phyloP scores from a whole-genome alignment of 2,797 vertebrate species.

The Protonibea diacanthus region DNA sequence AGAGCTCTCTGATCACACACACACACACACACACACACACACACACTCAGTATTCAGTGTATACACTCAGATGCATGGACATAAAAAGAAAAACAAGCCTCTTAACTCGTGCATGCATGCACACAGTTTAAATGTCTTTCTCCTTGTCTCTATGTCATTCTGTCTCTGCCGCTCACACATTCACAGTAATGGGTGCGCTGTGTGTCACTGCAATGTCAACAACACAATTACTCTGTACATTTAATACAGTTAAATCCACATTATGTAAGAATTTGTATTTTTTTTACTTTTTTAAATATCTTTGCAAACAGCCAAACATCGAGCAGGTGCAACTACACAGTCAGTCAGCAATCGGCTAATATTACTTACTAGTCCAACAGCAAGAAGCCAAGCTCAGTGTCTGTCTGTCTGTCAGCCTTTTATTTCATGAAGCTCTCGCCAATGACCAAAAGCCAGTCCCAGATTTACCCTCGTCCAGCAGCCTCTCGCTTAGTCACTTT shows the following conservation, averaged over 20 bases:
- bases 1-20: conserved; percentile 64
- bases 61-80: conserved; percentile 28
- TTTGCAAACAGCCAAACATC: too few relatives aligned
- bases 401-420: too few relatives aligned
- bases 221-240: conserved; percentile 12
- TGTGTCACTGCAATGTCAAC: conserved; percentile 24
- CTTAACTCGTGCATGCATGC: conserved; percentile 29
- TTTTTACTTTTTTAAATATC: too few relatives aligned
- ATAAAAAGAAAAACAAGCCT: conserved; percentile 56
- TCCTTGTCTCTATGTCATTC: conserved; percentile 14
- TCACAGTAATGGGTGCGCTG: background rate
- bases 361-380: too few relatives aligned
- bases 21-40: conserved; percentile 35
- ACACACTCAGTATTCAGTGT: conserved; percentile 26
- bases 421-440: too few relatives aligned
- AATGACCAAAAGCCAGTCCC: too few relatives aligned
- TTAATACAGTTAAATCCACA: background rate
- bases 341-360: too few relatives aligned
- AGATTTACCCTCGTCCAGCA: too few relatives aligned
- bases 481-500: too few relatives aligned
- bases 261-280: too few relatives aligned
- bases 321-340: too few relatives aligned
- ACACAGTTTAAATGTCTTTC: conserved; percentile 27
- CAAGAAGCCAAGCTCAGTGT: too few relatives aligned
- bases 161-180: conserved; percentile 20